phyloP scores from a whole-genome alignment of 1,140 invertebrate species.

The Zaprionus ghesquierei region DNA sequence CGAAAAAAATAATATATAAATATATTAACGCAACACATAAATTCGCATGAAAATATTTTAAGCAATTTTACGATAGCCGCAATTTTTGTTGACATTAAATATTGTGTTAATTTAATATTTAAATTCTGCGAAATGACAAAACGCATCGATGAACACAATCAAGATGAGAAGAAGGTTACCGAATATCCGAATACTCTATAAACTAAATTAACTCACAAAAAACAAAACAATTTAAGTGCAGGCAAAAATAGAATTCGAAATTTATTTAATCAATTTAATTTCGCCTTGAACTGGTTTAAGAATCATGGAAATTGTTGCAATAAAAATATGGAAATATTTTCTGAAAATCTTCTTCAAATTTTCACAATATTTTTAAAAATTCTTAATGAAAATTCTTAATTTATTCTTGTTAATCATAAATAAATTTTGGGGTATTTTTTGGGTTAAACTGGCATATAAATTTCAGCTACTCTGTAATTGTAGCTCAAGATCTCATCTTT shows the following conservation, averaged over 20 bases:
- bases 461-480: too few species aligned
- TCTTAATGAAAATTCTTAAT: too few species aligned
- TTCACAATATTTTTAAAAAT: not conserved
- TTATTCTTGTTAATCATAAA: too few species aligned
- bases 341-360: not conserved
- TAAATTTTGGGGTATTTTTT: too few species aligned
- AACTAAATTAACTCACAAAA: not conserved
- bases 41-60: constrained; percentile 68
- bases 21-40: constrained; percentile 33
- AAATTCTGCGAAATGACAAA: constrained; percentile 68
- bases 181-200: constrained; percentile 11
- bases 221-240: not conserved
- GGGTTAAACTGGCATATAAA: too few species aligned
- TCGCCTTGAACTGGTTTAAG: not conserved
- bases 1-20: constrained; percentile 18
- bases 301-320: not conserved
- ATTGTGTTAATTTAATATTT: constrained; percentile 79
- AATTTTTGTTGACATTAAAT: constrained; percentile 70
- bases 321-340: not conserved
- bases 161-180: not conserved
- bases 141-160: constrained; percentile 42
- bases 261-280: not conserved
- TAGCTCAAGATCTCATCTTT: too few species aligned
- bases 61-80: constrained; percentile 57
- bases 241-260: not conserved